phyloP scores from a whole-genome alignment of 2,888 invertebrate species.

The Dione juno region DNA sequence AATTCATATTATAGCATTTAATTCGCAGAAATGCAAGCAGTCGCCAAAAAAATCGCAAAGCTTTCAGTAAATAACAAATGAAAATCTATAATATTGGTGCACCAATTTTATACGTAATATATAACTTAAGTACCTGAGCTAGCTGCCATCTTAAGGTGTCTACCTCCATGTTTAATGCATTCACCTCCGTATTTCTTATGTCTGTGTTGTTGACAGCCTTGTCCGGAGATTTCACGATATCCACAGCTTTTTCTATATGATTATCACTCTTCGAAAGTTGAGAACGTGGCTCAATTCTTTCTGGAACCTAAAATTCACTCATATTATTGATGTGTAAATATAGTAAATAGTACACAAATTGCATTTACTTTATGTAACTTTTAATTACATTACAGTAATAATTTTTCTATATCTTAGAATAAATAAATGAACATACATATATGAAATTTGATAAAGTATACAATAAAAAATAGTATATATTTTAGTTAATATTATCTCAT shows the following conservation, averaged over 20 bases:
- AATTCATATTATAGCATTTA: background rate
- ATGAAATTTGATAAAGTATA: no score
- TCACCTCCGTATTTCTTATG: constrained; percentile 68
- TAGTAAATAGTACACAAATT: background rate
- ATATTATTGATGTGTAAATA: background rate
- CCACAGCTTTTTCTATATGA: constrained; percentile 60
- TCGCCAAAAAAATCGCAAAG: constrained; percentile 53
- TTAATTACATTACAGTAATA: no score
- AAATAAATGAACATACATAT: no score
- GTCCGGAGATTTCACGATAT: constrained; percentile 60
- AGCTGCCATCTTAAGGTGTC: constrained; percentile 89
- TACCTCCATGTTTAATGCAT: constrained; percentile 85
- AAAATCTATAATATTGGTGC: constrained; percentile 57
- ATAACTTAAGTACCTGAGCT: constrained; percentile 82
- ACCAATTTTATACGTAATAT: constrained; percentile 51
- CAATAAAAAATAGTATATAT: no score
- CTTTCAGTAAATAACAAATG: background rate
- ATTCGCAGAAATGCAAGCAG: constrained; percentile 40
- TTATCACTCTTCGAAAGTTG: constrained; percentile 65
- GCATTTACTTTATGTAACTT: no score
- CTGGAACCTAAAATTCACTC: constrained; percentile 67
- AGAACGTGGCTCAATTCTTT: constrained; percentile 68
- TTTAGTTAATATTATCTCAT: background rate
- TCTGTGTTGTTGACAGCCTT: constrained; percentile 54
- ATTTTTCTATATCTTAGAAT: no score